Evolutionary conservation across 2,888 invertebrate species (phyloP).

Genomic region (Oscheius sp.): DNA sequence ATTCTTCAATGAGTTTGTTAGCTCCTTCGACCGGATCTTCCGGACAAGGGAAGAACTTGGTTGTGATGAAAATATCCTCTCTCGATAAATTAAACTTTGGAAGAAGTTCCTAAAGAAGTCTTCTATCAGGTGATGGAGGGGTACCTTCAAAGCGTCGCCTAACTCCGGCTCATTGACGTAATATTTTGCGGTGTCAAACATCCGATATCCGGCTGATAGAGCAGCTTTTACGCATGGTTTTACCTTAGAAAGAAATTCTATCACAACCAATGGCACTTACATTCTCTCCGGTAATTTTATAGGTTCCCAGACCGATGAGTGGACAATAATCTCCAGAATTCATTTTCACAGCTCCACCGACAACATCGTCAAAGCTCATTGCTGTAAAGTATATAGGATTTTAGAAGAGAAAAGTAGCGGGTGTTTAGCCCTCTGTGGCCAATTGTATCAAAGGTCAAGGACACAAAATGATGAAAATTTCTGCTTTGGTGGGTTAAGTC

Average conservation of each 20-base stretch:
- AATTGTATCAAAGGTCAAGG: no score
- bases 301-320: conserved; percentile 68
- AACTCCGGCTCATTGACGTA: conserved; percentile 76
- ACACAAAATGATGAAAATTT: no score
- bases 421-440: no score
- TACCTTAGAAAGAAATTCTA: conserved; percentile 37
- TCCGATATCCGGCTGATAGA: conserved; percentile 56
- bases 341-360: conserved; percentile 45
- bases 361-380: conserved; percentile 32
- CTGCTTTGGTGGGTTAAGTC: no score
- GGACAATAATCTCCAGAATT: conserved; percentile 64
- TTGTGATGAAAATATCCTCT: conserved; percentile 64
- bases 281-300: conserved; percentile 54
- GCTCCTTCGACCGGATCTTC: not conserved
- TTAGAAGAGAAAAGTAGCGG: not conserved
- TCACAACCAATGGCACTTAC: conserved; percentile 15
- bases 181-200: conserved; percentile 65
- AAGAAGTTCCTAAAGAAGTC: conserved; percentile 35
- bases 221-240: conserved; percentile 59
- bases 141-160: conserved; percentile 75
- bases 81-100: conserved; percentile 51
- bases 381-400: not conserved
- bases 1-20: not conserved
- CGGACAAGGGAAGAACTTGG: conserved; percentile 56
- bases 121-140: no score